These are phyloP conservation scores for Enteromius unitaeniatus DNA, from an alignment of 2,797 vertebrate species.

Conservation along the genomic window DNA sequence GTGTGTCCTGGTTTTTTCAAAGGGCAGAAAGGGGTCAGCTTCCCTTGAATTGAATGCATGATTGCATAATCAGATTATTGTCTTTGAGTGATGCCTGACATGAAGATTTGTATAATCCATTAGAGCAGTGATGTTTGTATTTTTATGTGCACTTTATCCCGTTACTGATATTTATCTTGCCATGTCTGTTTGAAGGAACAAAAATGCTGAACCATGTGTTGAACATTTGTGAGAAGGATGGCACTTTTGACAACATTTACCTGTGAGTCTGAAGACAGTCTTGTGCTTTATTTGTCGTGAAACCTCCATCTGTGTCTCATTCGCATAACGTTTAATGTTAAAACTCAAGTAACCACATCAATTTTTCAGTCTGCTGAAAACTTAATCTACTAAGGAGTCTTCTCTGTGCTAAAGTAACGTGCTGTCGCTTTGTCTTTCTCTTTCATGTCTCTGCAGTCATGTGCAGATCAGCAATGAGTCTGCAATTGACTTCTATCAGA, in stretches of 20 bases:
- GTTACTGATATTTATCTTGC: slow-evolving; percentile 32
- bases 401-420: background rate
- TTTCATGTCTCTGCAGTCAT: slow-evolving; percentile 79
- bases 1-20: background rate
- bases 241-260: slow-evolving; percentile 99
- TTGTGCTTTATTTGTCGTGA: slow-evolving; percentile 22
- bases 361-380: background rate
- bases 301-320: slow-evolving; percentile 26
- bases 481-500: slow-evolving; percentile 99
- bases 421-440: background rate
- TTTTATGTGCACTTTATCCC: background rate
- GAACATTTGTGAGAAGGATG: slow-evolving; percentile 99
- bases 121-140: slow-evolving; percentile 6
- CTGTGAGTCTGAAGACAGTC: slow-evolving; percentile 82
- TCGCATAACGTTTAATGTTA: slow-evolving; percentile 24
- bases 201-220: slow-evolving; percentile 99
- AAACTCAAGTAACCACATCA: background rate
- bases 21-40: background rate
- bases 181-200: slow-evolving; percentile 82
- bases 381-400: background rate
- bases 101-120: slow-evolving; percentile 1
- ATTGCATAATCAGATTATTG: slow-evolving; percentile 27
- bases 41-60: background rate
- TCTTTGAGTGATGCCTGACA: background rate
- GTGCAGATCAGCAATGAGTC: slow-evolving; percentile 99